Evolutionary conservation across 30 jellyfish, hydroid and myxozoan species (phyloP).

Genomic region (Cassiopea xamachana): DNA sequence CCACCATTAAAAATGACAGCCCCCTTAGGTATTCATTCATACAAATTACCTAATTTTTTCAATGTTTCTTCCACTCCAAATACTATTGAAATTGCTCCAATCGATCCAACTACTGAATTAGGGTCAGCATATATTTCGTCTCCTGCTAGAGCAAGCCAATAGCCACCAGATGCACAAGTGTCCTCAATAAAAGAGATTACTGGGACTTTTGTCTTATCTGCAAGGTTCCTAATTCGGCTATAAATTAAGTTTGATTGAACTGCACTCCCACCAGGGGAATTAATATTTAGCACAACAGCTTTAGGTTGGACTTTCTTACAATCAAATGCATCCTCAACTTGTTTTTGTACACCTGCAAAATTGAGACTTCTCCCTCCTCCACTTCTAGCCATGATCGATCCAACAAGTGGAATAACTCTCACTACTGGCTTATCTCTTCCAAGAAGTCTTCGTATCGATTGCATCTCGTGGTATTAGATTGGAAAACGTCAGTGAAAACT

Average conservation of each 20-base stretch:
- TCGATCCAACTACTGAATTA: conserved; percentile 81
- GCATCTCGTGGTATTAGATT: no score
- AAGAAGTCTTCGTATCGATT: conserved; percentile 16
- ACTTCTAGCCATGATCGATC: conserved; percentile 37
- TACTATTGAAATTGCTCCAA: conserved; percentile 69
- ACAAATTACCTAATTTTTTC: conserved; percentile 57
- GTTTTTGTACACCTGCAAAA: conserved; percentile 56
- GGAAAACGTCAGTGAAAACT: no score
- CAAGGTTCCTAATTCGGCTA: conserved; percentile 53
- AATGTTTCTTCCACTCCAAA: conserved; percentile 74
- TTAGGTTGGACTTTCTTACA: conserved; percentile 73
- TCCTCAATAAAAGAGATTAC: conserved; percentile 80
- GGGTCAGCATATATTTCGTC: conserved; percentile 82
- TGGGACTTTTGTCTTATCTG: conserved; percentile 64
- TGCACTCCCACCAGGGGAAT: conserved; percentile 90
- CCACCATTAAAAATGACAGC: no score
- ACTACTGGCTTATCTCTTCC: conserved; percentile 70
- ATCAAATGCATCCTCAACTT: conserved; percentile 79
- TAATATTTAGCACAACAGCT: conserved; percentile 77
- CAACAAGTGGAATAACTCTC: conserved; percentile 55
- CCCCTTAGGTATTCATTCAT: no score
- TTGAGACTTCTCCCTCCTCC: conserved; percentile 38
- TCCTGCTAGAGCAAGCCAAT: conserved; percentile 93
- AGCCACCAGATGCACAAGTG: conserved; percentile 87
- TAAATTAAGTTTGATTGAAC: conserved; percentile 84